Evolutionary conservation across 2,113 vertebrate species (phyloP), one percentile per base, ranked within the genome.

Genomic region (Probosciger aterrimus): DNA sequence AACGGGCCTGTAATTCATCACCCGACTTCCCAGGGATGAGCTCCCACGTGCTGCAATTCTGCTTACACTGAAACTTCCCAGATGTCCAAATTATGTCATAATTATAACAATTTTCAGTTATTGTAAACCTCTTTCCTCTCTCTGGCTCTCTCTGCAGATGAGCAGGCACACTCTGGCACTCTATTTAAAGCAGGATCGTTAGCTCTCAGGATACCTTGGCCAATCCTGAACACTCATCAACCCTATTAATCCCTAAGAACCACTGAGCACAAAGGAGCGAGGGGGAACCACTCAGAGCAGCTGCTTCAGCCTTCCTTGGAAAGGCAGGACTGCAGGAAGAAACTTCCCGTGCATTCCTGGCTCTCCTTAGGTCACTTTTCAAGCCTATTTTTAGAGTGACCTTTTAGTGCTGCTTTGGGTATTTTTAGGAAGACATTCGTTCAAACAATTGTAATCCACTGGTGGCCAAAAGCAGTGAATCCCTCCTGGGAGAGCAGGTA

Each of bases 11-110:
- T 86, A 75, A 95, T 90, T 94, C 90, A 75, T 83, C 86, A 85
- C 73, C 67, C 93, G 90, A 80, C 80, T 50, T 52, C 13, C 88
- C 67, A 53, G 69, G 77, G 93, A 84, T 52, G 37, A 93, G 95
- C 90, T 70, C 71, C 91, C 60, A 69, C 80, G 81, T 15, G 77
- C 86, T 91, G 65, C 86, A 71, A 57, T 76, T 74, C 59, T 95
- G 92, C 94, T 94, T 86, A 95, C 46, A 12, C 85, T 23, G 63
- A 78, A 96, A 90, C 79, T 62, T 92, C 49, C 95, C 96, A 82
- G 81, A 91, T 97, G 94, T 92, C 86, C 80, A 93, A 95, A 92
- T 89, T 86, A 79, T 93, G 94, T 82, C 90, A 88, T 92, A 94
- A 93, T 88, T 82, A 76, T 39, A 69, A 93, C 82, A 92, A 96